Evolutionary conservation across 2,797 vertebrate genomes (phyloP).

Genomic region (Pseudochirops cupreus): DNA sequence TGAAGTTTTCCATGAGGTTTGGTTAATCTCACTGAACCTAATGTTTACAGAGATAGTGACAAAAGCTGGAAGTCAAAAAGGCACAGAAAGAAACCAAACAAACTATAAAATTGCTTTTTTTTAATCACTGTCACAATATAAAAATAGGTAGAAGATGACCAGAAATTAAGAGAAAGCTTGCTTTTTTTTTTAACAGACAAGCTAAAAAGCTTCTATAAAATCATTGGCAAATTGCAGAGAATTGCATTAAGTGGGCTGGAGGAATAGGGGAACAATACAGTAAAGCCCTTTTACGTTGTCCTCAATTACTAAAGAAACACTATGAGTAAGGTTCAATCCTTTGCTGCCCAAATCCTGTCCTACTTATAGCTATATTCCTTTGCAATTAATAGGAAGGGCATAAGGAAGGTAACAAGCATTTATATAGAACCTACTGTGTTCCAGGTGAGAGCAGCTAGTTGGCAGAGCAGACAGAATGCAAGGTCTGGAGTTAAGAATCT

Average conservation of each 20-base stretch:
- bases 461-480: background rate
- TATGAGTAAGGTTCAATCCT: background rate
- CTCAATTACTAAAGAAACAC: background rate
- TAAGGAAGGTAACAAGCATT: background rate
- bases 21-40: background rate
- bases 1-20: background rate
- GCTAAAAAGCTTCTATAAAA: background rate
- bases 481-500: background rate
- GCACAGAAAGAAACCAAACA: background rate
- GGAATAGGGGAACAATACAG: background rate
- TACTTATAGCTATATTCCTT: background rate
- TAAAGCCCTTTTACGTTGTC: background rate
- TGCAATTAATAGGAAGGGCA: background rate
- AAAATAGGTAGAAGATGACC: background rate
- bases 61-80: background rate
- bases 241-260: background rate
- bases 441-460: background rate
- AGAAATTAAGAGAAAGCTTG: background rate
- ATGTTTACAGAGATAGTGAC: background rate
- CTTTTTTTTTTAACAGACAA: background rate
- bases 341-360: background rate
- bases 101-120: background rate
- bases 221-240: background rate
- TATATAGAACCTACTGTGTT: background rate
- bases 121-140: background rate